Conservation (phyloP, 1,140 invertebrate genomes). For the Mesaphorura yosii region DNA sequence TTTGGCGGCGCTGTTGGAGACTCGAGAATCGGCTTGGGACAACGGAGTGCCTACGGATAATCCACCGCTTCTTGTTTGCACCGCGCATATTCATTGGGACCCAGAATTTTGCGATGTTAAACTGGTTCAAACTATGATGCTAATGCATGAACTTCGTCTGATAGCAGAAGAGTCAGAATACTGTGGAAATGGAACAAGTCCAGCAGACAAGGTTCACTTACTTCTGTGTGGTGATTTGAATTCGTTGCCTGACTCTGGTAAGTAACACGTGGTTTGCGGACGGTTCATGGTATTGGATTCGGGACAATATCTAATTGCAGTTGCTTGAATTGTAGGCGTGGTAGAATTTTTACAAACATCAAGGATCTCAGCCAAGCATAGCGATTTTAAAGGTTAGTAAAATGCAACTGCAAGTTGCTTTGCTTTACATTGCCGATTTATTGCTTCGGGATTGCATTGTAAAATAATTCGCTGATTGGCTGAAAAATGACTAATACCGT, state of each 20-base stretch:
- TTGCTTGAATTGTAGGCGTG: constrained; percentile 11
- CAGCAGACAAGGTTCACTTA: constrained; percentile 75
- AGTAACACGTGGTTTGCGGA: constrained; percentile 18
- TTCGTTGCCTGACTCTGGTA: constrained; percentile 92
- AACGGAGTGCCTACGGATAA: constrained; percentile 67
- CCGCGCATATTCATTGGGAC: constrained; percentile 99
- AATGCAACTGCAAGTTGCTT: too few relatives aligned
- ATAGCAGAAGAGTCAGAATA: constrained; percentile 60
- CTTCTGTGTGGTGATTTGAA: constrained; percentile 97
- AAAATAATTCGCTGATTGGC: constrained; percentile 41
- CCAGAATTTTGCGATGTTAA: constrained; percentile 99
- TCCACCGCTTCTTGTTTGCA: constrained; percentile 86
- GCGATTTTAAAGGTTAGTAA: constrained; percentile 87
- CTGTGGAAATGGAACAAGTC: constrained; percentile 49
- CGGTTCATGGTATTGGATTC: not conserved
- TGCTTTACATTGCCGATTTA: too few relatives aligned
- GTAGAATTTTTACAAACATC: constrained; percentile 29
- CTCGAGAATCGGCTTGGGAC: constrained; percentile 85
- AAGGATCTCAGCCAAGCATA: constrained; percentile 28
- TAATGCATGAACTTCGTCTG: constrained; percentile 78
- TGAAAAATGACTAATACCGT: not conserved
- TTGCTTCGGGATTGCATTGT: too few relatives aligned
- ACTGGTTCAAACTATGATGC: constrained; percentile 98
- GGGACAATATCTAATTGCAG: not conserved
- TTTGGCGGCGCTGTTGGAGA: constrained; percentile 83